Evolutionary conservation across 2,888 invertebrate genomes (phyloP).

Genomic region (Subacronicta megacephala): DNA sequence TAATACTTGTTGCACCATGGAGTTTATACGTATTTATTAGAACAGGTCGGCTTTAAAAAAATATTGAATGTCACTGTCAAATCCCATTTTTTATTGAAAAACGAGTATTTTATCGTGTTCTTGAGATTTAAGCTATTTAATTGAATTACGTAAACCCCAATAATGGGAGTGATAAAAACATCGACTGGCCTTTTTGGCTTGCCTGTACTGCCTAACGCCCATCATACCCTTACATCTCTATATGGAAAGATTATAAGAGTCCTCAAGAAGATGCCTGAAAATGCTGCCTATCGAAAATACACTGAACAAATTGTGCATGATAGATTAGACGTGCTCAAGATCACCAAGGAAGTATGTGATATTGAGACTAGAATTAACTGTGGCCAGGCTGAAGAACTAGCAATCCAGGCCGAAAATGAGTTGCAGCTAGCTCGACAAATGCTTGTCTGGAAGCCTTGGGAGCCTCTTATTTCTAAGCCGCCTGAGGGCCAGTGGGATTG

Average conservation of each 20-base stretch:
- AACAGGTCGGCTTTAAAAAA: neutral
- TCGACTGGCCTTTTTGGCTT: conserved; percentile 95
- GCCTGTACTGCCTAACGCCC: conserved; percentile 93
- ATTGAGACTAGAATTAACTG: conserved; percentile 96
- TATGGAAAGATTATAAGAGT: conserved; percentile 96
- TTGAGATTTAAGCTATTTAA: neutral
- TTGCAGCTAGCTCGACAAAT: conserved; percentile 95
- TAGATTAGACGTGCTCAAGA: conserved; percentile 91
- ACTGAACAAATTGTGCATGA: conserved; percentile 95
- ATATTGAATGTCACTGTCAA: conserved; percentile 2
- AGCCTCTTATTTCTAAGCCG: conserved; percentile 93
- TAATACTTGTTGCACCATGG: neutral
- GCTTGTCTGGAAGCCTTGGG: conserved; percentile 98
- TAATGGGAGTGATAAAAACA: conserved; percentile 29
- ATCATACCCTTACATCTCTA: conserved; percentile 93
- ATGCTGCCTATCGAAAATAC: conserved; percentile 95
- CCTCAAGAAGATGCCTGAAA: conserved; percentile 95
- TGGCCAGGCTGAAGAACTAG: conserved; percentile 97
- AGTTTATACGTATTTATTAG: neutral
- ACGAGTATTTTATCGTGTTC: neutral
- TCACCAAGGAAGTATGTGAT: conserved; percentile 89
- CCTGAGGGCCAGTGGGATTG: conserved; percentile 98
- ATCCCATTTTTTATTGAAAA: neutral
- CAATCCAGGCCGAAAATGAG: conserved; percentile 98
- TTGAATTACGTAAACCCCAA: neutral